Percentiles rank a stretch among this genome's conserved stretches.
Evolutionary conservation across 1,140 invertebrate species (phyloP).

Genomic region (Drosophila triauraria): DNA sequence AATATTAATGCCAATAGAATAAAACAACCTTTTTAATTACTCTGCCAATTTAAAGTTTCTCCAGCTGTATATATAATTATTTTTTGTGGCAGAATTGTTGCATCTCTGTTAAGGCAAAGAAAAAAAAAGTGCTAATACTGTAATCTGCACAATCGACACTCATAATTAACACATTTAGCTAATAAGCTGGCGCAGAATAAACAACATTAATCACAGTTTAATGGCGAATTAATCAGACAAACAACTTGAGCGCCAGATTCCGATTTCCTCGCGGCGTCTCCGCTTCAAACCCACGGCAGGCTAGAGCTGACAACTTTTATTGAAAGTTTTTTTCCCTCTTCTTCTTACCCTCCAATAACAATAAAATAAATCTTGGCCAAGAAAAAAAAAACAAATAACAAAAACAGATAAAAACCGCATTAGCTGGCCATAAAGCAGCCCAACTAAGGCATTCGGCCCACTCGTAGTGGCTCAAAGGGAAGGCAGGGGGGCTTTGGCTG

Average conservation of each 20-base stretch:
- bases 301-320: conserved; percentile 62
- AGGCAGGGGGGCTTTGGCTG: conserved; percentile 8
- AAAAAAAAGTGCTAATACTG: conserved; percentile 14
- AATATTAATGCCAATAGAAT: not conserved
- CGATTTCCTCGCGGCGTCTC: not conserved
- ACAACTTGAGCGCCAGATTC: conserved; percentile 42
- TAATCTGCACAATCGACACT: conserved; percentile 67
- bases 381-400: conserved; percentile 34
- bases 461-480: conserved; percentile 19
- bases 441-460: conserved; percentile 57
- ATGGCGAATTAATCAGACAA: conserved; percentile 78
- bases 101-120: not conserved
- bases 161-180: conserved; percentile 83
- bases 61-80: conserved; percentile 12
- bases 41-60: not conserved
- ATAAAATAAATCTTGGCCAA: conserved; percentile 82
- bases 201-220: conserved; percentile 81
- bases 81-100: conserved; percentile 13
- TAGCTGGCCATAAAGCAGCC: conserved; percentile 75
- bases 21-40: not conserved
- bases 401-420: conserved; percentile 79
- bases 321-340: conserved; percentile 61
- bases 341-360: conserved; percentile 63
- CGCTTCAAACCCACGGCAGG: conserved; percentile 11
- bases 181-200: conserved; percentile 79